Evolutionary conservation across 2,888 invertebrate species (phyloP), one percentile per base, ranked within the genome.

Genomic region (Plagodis pulveraria): DNA sequence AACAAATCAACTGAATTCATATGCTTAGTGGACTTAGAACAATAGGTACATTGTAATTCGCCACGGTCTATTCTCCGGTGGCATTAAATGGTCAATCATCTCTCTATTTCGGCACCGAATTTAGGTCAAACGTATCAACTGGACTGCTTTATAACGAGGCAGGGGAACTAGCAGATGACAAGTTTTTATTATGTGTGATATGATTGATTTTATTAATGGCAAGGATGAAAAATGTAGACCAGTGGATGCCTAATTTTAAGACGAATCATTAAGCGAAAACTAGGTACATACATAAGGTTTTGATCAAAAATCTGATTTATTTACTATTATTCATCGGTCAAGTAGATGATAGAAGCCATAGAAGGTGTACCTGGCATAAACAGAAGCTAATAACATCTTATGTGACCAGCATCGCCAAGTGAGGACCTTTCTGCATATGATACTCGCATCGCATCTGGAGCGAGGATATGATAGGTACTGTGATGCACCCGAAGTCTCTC

Each of bases 51-150:
- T 74, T 75, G 62, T 71, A 77, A 81, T 81, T 80, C 66, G 73
- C 78, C 83, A 83, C 84, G 83, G 86, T 84, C 80, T 73, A 82
- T 36, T 8, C 36, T 40, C 79, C 80, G 78, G 77, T 80, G 78
- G 81, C 81, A 86, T 89, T 86, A 87, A 83, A 84, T 85, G 86
- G 87, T 84, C 89, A 88, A 81, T 85, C 84, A 83, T 86, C 84
- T 86, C 78, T 71, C 76, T 59, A 60, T 84, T 84, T 82, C 73
- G 77, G 71, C 67, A 66, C 42, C 62, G 71, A 74, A 90, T 81
- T 82, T 88, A 74, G 87, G 88, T 86, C 87, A 80, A 82, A 83
- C 81, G 81, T 72, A 83, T 86, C 83, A 81, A 66, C 67, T 69
- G 72, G 70, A 77, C 76, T 81, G 80, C 84, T 83, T 81, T 80